Percentiles rank a stretch among this genome's conserved stretches.
phyloP scores from a whole-genome alignment of 2,888 invertebrate genomes.

The Ariolimax columbianus region DNA sequence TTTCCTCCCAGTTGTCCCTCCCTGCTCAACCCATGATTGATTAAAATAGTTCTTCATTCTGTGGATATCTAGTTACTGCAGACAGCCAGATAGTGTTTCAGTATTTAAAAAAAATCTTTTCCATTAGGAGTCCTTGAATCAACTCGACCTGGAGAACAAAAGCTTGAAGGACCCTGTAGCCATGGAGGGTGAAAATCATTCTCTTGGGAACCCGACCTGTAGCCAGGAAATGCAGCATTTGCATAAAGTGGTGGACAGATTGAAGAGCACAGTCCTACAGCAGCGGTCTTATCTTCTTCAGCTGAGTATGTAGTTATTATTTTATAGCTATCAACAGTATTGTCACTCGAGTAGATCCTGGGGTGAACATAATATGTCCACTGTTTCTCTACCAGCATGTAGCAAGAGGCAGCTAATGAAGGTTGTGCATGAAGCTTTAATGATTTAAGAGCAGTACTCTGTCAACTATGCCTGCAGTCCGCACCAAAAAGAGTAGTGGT shows the following conservation, averaged over 20 bases:
- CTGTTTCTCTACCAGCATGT: too few species aligned
- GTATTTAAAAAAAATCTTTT: not conserved
- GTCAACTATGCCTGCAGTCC: too few species aligned
- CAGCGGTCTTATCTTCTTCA: constrained; percentile 49
- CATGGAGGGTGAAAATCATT: not conserved
- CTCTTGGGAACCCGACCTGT: constrained; percentile 35
- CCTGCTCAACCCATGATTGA: too few species aligned
- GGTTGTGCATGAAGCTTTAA: too few species aligned
- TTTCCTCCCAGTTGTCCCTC: too few species aligned
- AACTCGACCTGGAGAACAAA: constrained; percentile 35
- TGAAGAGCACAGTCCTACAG: constrained; percentile 49
- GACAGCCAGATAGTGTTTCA: not conserved
- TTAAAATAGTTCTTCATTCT: too few species aligned
- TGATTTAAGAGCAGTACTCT: too few species aligned
- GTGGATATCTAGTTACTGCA: too few species aligned
- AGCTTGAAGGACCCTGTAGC: constrained; percentile 10
- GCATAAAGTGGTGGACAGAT: constrained; percentile 50
- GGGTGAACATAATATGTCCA: too few species aligned
- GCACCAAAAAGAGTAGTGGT: too few species aligned
- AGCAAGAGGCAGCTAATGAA: too few species aligned
- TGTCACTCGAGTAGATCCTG: too few species aligned
- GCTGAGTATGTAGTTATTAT: constrained; percentile 22
- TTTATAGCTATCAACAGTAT: not conserved
- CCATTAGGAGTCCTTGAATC: constrained; percentile 26
- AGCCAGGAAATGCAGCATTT: constrained; percentile 50